Evolutionary conservation across 92 coral and sea anemone species (phyloP), one percentile per base, ranked within the genome.

Genomic region (Actinernus sp.): DNA sequence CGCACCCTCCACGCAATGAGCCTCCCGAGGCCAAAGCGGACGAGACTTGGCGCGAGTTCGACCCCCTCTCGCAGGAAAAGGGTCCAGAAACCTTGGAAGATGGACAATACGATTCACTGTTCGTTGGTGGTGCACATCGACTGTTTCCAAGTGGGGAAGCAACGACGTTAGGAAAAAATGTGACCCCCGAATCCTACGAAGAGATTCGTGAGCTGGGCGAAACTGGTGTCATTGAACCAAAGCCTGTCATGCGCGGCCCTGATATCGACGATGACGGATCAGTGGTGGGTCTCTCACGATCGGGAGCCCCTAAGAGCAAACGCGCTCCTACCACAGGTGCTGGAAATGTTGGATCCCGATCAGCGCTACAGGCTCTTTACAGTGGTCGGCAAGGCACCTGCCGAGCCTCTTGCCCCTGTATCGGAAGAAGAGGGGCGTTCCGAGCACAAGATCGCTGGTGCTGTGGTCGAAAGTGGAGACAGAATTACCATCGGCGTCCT

Each of bases 21-120:
- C 28, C 25, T 16, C 55, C 55, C 13, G 43, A 49, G 55, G 25
- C 55, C 26, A 31, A 4, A 49, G 26, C 21, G 6, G 55, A 49
- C 25, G 55, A 5, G 26, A 49, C 27, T 2, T 49, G 55, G 55
- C 25, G 55, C 27, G 26, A 49, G 3, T 49, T 49, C 25, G 55
- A 49, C 55, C 55, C 26, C 3, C 55, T 49, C 55, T 49, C 3
- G 55, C n/a, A n/a, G n/a, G n/a, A n/a, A n/a, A n/a, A n/a, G n/a
- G n/a, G n/a, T n/a, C n/a, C n/a, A n/a, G n/a, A n/a, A n/a, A n/a
- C n/a, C n/a, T n/a, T n/a, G n/a, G n/a, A n/a, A n/a, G n/a, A n/a
- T n/a, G n/a, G n/a, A n/a, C n/a, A n/a, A n/a, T n/a, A n/a, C n/a
- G n/a, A n/a, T n/a, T n/a, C n/a, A n/a, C n/a, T n/a, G n/a, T n/a